Conservation (phyloP, 1,140 invertebrate genomes). For the Carposina sasakii region DNA sequence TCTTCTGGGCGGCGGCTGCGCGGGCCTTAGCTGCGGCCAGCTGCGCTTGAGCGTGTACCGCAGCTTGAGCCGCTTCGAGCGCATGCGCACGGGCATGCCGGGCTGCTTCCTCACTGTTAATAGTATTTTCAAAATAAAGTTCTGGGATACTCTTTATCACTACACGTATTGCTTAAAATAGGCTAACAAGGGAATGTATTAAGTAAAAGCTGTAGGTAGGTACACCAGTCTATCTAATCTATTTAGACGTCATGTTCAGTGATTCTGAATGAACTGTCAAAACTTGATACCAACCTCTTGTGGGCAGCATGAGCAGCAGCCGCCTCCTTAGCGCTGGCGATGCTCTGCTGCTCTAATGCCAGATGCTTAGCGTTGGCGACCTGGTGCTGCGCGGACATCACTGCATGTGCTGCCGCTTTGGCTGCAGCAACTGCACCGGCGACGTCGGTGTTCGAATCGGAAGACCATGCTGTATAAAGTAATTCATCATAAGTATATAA, state of each 20-base stretch:
- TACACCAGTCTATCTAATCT: no score
- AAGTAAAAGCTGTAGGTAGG: no score
- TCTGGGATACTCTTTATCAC: no score
- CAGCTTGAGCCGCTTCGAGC: conserved; percentile 54
- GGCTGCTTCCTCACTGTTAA: conserved; percentile 56
- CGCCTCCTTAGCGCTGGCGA: conserved; percentile 55
- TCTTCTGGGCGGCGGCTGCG: conserved; percentile 55
- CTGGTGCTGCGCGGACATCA: conserved; percentile 59
- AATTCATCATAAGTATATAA: background rate
- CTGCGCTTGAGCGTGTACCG: conserved; percentile 54
- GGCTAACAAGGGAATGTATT: no score
- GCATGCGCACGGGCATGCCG: conserved; percentile 53
- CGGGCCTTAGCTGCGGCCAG: conserved; percentile 57
- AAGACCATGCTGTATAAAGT: conserved; percentile 3
- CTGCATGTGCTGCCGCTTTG: conserved; percentile 50
- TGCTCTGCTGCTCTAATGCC: conserved; percentile 53
- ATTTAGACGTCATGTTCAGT: no score
- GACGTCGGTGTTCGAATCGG: conserved; percentile 53
- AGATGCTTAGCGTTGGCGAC: conserved; percentile 54
- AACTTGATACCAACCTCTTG: conserved; percentile 39
- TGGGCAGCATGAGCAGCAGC: conserved; percentile 56
- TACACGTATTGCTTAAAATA: no score
- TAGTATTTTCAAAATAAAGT: no score
- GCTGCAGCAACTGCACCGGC: conserved; percentile 60
- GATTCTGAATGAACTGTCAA: background rate